These are phyloP conservation scores for Rhinophrynus dorsalis DNA, from an alignment of 2,797 vertebrate species.

Conservation along the genomic window DNA sequence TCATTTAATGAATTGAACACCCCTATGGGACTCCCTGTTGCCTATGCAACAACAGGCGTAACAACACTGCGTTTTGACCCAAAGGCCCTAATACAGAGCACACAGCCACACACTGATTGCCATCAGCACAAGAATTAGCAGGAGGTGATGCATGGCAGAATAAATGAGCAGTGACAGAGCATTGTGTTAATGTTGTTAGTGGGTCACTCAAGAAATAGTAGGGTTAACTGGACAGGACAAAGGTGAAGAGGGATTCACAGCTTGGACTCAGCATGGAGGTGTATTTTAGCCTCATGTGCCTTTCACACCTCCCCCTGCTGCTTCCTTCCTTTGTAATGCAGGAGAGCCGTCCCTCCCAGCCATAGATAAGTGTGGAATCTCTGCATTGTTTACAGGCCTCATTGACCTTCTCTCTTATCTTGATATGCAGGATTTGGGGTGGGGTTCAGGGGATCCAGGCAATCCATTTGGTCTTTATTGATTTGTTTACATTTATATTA, in stretches of 20 bases:
- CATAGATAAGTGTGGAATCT: constrained; percentile 39
- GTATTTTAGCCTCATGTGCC: neutral
- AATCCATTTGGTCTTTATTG: neutral
- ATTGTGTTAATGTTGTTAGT: neutral
- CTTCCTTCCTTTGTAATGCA: constrained; percentile 40
- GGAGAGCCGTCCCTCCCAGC: constrained; percentile 24
- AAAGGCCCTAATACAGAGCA: no score
- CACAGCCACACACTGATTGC: no score
- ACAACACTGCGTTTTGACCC: no score
- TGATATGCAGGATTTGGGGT: constrained; percentile 3
- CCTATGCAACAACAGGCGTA: no score
- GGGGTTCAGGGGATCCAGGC: neutral
- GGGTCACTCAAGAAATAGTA: neutral
- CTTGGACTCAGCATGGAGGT: neutral
- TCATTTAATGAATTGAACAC: no score
- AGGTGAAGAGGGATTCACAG: neutral
- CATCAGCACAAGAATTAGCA: neutral
- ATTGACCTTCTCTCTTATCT: constrained; percentile 36
- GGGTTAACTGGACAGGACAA: neutral
- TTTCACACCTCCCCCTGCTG: constrained; percentile 16
- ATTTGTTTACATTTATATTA: neutral
- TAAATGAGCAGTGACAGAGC: neutral
- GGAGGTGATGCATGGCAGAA: neutral
- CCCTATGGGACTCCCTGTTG: no score
- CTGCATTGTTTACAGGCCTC: constrained; percentile 19